A percentile compares a stretch with the other conserved stretches of the same genome.
phyloP scores from a whole-genome alignment of 2,888 invertebrate species.

The Idaea straminata region DNA sequence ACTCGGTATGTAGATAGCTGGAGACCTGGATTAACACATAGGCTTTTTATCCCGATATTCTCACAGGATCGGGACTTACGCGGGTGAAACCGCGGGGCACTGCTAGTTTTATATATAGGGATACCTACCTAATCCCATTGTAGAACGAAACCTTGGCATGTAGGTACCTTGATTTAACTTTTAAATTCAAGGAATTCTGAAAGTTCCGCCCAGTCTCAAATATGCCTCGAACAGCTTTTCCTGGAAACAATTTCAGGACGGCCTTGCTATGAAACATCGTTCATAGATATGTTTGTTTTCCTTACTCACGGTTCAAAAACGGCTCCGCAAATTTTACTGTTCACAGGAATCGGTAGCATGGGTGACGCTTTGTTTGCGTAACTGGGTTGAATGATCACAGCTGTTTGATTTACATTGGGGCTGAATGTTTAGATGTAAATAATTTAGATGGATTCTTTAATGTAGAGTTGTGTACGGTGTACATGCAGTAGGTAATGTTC shows the following conservation, averaged over 20 bases:
- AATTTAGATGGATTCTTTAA: conserved; percentile 38
- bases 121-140: too few species aligned
- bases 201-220: neutral
- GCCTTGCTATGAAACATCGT: conserved; percentile 69
- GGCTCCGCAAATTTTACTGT: conserved; percentile 66
- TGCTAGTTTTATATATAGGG: too few species aligned
- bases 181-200: conserved; percentile 20
- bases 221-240: conserved; percentile 36
- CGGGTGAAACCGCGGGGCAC: too few species aligned
- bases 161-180: neutral
- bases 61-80: too few species aligned
- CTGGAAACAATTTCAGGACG: conserved; percentile 57
- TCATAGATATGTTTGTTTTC: conserved; percentile 65
- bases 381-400: conserved; percentile 59
- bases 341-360: conserved; percentile 56
- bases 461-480: conserved; percentile 22
- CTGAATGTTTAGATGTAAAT: conserved; percentile 44
- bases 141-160: neutral
- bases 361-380: conserved; percentile 66
- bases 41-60: too few species aligned
- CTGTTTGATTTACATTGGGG: conserved; percentile 42
- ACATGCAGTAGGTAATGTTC: conserved; percentile 14
- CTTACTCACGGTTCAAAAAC: conserved; percentile 66
- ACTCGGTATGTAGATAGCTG: too few species aligned
- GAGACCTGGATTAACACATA: too few species aligned